Base-by-base conservation (phyloP, 2,797 vertebrate species). In the Gephyroberyx darwinii region DNA sequence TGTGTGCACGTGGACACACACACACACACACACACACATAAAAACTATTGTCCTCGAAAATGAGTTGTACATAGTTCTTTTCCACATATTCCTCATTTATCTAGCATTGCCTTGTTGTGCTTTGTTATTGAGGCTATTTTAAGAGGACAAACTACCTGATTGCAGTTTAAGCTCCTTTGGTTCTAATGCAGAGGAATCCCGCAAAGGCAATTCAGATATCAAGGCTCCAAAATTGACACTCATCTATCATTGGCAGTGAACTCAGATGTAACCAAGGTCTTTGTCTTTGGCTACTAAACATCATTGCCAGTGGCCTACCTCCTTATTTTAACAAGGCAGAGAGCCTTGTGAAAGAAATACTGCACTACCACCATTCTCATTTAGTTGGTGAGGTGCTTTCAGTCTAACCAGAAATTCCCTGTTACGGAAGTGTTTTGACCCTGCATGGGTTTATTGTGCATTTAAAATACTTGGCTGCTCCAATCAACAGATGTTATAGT, bases 401-500 rank as follows among this genome's bases (percentile, higher is more conserved):
- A n/a, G 17, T 19, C 55, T 39, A 58, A 37, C n/a, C 14, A 35
- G 14, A 4, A 37, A 4, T 20, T 55, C 39, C 50, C 52, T 47
- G 19, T 35, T 19, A 13, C 1, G 8, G 56, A 48, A 22, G 43
- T 53, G 57, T 60, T 70, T 54, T 55, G 20, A 76, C 47, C 10
- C 9, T 57, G 31, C 20, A 37, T 43, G 50, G 26, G 48, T 48
- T 53, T 64, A 74, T 65, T 61, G 51, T 19, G 33, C 59, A 20
- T 22, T 52, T 20, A 13, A 14, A 43, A 43, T 14, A 14, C 41
- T 41, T 41, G 9, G 9, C 12, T 16, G 12, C 41, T 59, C 60
- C 12, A 55, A 70, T 58, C 53, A 50, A 7, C 17, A 7, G 12
- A 17, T 69, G 48, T 77, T 74, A 74, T 64, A 82, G 77, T 74